These are phyloP conservation scores for Apamea crenata DNA, from an alignment of 2,888 invertebrate genomes.

Conservation along the genomic window DNA sequence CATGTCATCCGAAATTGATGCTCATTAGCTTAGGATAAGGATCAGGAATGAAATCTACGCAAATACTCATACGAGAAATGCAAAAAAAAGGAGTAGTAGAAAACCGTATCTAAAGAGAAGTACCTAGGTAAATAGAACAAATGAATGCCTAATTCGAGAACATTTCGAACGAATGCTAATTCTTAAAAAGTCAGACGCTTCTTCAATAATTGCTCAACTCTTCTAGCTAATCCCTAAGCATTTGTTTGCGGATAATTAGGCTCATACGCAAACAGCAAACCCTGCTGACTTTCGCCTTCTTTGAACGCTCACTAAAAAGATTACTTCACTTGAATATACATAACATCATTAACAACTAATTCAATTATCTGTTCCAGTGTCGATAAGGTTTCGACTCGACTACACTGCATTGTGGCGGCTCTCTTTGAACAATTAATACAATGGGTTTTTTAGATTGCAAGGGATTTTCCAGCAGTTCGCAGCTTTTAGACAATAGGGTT, in stretches of 20 bases:
- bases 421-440: constrained; percentile 76
- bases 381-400: constrained; percentile 71
- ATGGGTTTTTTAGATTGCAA: constrained; percentile 71
- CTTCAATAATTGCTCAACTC: constrained; percentile 32
- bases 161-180: neutral
- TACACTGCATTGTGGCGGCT: constrained; percentile 73
- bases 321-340: constrained; percentile 64
- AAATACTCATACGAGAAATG: neutral
- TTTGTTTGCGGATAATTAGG: constrained; percentile 53
- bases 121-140: neutral
- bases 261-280: constrained; percentile 42
- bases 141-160: neutral
- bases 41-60: neutral
- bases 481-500: constrained; percentile 74
- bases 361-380: constrained; percentile 78
- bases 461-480: constrained; percentile 77
- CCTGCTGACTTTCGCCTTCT: constrained; percentile 35
- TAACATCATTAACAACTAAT: constrained; percentile 71
- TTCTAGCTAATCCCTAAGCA: constrained; percentile 38
- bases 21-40: too few relatives aligned
- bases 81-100: neutral
- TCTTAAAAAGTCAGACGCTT: neutral
- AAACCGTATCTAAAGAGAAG: neutral
- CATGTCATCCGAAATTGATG: too few relatives aligned
- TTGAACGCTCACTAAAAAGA: constrained; percentile 53